These are phyloP conservation scores for Chloropsis hardwickii DNA, from an alignment of 2,113 vertebrate species.

Conservation along the genomic window DNA sequence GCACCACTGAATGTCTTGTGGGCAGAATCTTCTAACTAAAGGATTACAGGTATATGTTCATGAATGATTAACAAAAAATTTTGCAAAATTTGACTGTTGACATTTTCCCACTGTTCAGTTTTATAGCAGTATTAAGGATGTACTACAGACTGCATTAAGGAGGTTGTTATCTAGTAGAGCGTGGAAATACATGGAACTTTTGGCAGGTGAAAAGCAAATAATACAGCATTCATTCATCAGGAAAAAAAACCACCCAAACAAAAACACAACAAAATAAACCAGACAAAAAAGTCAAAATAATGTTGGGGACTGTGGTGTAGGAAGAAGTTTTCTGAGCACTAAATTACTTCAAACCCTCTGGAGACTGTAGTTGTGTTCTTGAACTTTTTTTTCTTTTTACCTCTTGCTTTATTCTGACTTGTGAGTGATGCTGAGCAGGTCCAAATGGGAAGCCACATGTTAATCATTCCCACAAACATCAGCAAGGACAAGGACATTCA, in stretches of 20 bases:
- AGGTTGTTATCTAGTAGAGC: not conserved
- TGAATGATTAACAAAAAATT: not conserved
- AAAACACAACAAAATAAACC: not conserved
- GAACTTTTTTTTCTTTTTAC: not conserved
- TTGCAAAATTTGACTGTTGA: not conserved
- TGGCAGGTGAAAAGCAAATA: not conserved
- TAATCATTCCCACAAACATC: not conserved
- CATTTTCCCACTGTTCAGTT: not conserved
- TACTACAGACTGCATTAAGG: not conserved
- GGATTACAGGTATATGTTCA: not conserved
- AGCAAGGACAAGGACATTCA: not conserved
- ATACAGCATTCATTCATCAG: not conserved
- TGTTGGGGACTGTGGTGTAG: rapidly evolving
- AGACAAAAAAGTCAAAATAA: not conserved
- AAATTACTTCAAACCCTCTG: not conserved
- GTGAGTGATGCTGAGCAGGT: not conserved
- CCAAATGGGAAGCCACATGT: not conserved
- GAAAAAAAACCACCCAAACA: not conserved
- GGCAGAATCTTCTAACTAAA: not conserved
- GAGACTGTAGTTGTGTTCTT: not conserved
- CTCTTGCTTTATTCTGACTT: not conserved
- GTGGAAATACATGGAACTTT: not conserved
- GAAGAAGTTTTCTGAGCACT: not conserved
- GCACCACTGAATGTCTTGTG: not conserved
- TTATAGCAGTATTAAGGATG: not conserved